Evolutionary conservation across 2,797 vertebrate genomes (phyloP), one percentile per base, ranked within the genome.

Genomic region (Leptodactylus fallax): DNA sequence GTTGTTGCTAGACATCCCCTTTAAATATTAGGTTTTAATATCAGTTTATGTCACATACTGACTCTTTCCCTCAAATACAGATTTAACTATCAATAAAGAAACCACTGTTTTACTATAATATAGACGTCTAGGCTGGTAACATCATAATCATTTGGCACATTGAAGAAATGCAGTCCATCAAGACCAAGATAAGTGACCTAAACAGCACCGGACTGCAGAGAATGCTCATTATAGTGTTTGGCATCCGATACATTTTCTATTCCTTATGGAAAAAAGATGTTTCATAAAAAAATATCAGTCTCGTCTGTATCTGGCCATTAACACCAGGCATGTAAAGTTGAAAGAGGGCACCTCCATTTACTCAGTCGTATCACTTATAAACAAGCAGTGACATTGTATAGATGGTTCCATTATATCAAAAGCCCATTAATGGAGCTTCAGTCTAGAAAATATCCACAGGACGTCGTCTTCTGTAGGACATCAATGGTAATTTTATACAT

Each of bases 261-360:
- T 45, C 77, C 79, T 85, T 71, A 81, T 88, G 83, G 55, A 65
- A 58, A 67, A 85, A 85, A 79, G 80, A 85, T 76, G 78, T 61
- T 81, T 88, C 74, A 88, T 56, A 77, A 81, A 60, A 36, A 77
- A 88, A 82, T 36, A 67, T 81, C 78, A 85, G 77, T 55, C 45
- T 88, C 83, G 81, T 88, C 58, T 77, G 69, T 88, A 71, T 72
- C 83, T 85, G 45, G 69, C 45, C 58, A 76, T 67, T 88, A 79
- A 12, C 67, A 77, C 25, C 7, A n/a, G 67, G 25, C 72, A 76
- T 67, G 77, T 49, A 45, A 67, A 55, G 25, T 23, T 79, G 77
- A 65, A 53, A 55, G 45, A 84, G 47, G 56, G 47, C 53, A 81
- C 23, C 45, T 58, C 87, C 23, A 76, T 25, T 81, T 81, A 81